Base-by-base conservation (phyloP, 2,888 invertebrate genomes). In the Parapristionchus giblindavisi region DNA sequence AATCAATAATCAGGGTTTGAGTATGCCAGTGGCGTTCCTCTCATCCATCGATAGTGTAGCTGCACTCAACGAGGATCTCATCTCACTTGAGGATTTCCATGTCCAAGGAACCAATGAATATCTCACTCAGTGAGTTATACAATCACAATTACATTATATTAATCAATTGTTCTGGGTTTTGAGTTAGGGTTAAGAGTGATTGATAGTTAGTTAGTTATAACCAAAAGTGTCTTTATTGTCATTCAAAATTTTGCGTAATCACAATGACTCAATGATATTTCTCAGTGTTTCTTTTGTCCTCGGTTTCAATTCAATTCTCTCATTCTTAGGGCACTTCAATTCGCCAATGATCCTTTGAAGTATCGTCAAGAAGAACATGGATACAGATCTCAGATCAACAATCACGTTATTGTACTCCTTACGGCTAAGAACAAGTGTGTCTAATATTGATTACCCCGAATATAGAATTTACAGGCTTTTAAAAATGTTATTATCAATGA, bases 21-120 rank as follows among this genome's bases (percentile, higher is more conserved):
- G 56, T 29, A 71, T 71, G 70, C 70, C 70, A 24, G 54, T 71
- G 27, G 56, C 70, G 29, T 71, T 71, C 70, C 70, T 71, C 38
- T 71, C 70, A 3, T 54, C 70, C 3, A 36, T 71, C 56, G 56
- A 71, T n/a, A 40, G 29, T 2, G 14, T n/a, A 27, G 70, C 54
- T 29, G 54, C 70, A 3, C 70, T 71, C 40, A 40, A 71, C 24
- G 38, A 71, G 40, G 38, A 68, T 36, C 36, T 68, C 36, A 48
- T 34, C 14, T 38, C 36, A 24, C 51, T 68, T 38, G 68, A 68
- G 38, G 70, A 71, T 29, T 71, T 71, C 70, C n/a, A 24, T 40
- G 40, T 56, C 21, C 56, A 27, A 17, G 52, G 34, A 27, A 34
- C 3, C 43, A 8, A 29, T 3, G 70, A 71, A 21, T 71, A 71